Evolutionary conservation across 2,113 vertebrate genomes (phyloP).

Genomic region (Percina caprodes): DNA sequence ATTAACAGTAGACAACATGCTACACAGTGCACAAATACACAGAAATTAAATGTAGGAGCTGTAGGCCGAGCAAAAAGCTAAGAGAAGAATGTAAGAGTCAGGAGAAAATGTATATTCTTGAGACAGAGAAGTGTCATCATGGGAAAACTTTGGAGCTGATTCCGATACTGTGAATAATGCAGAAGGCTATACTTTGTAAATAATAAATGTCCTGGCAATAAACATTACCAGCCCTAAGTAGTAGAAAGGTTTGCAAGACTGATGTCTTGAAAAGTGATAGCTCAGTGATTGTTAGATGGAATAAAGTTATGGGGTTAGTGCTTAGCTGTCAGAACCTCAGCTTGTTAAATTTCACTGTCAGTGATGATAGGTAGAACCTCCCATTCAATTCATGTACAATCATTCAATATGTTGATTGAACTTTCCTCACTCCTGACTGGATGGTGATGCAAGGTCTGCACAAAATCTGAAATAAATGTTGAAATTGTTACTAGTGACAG

Average conservation of each 20-base stretch:
- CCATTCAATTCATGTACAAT: not conserved
- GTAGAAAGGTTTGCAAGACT: not conserved
- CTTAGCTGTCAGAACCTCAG: not conserved
- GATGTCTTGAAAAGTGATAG: conserved; percentile 15
- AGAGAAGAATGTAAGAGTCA: not conserved
- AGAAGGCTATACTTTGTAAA: conserved; percentile 40
- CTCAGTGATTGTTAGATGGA: not conserved
- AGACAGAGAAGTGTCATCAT: not conserved
- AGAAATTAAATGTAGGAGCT: not conserved
- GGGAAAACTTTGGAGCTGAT: conserved; percentile 10
- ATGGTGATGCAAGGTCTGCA: conserved; percentile 11
- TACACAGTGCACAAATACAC: not conserved
- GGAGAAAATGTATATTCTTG: not conserved
- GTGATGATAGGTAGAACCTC: not conserved
- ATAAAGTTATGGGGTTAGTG: not conserved
- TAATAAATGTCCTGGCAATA: conserved; percentile 33
- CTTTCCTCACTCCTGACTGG: not conserved
- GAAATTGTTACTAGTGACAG: not conserved
- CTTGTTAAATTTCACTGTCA: not conserved
- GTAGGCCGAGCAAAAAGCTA: not conserved
- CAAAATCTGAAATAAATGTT: not conserved
- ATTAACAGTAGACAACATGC: not conserved
- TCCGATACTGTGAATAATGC: conserved; percentile 37
- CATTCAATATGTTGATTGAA: not conserved
- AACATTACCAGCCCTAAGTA: conserved; percentile 13